These are phyloP conservation scores for Adoxophyes honmai DNA, from an alignment of 1,140 invertebrate genomes.

Conservation along the genomic window DNA sequence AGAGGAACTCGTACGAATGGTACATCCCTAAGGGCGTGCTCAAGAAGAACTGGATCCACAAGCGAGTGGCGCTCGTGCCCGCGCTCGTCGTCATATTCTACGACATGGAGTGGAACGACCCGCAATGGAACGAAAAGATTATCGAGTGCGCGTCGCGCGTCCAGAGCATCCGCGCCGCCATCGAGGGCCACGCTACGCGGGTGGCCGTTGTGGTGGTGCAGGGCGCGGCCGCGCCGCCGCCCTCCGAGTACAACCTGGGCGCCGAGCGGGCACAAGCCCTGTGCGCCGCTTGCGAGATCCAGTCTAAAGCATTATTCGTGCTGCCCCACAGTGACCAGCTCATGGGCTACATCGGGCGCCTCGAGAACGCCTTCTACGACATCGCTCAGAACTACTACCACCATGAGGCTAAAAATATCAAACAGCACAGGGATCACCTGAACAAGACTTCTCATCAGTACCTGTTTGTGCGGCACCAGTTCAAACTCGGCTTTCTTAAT, in stretches of 20 bases:
- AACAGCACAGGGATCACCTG: constrained; percentile 92
- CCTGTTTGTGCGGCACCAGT: constrained; percentile 96
- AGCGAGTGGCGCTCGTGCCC: constrained; percentile 94
- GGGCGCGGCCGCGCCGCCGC: constrained; percentile 85
- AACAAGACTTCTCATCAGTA: constrained; percentile 95
- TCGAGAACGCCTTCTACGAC: constrained; percentile 96
- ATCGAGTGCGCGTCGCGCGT: constrained; percentile 94
- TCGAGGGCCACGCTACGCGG: constrained; percentile 89
- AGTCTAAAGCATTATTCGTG: constrained; percentile 94
- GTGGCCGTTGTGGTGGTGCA: constrained; percentile 94
- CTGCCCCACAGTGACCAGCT: constrained; percentile 93
- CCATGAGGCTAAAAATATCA: constrained; percentile 90
- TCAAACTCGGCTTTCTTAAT: constrained; percentile 97
- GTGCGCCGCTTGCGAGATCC: constrained; percentile 93
- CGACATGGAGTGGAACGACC: constrained; percentile 98
- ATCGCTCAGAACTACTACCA: constrained; percentile 95
- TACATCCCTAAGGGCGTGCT: constrained; percentile 97
- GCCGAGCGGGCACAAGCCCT: constrained; percentile 92
- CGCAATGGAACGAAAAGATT: constrained; percentile 94
- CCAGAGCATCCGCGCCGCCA: constrained; percentile 83
- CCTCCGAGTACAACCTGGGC: constrained; percentile 90
- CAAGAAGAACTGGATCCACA: constrained; percentile 96
- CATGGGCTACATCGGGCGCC: constrained; percentile 83
- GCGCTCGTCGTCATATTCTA: constrained; percentile 96
- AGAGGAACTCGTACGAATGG: constrained; percentile 95